A percentile compares a stretch with the other conserved stretches of the same genome.
phyloP scores from a whole-genome alignment of 1,140 invertebrate species.

The Listronotus bonariensis region DNA sequence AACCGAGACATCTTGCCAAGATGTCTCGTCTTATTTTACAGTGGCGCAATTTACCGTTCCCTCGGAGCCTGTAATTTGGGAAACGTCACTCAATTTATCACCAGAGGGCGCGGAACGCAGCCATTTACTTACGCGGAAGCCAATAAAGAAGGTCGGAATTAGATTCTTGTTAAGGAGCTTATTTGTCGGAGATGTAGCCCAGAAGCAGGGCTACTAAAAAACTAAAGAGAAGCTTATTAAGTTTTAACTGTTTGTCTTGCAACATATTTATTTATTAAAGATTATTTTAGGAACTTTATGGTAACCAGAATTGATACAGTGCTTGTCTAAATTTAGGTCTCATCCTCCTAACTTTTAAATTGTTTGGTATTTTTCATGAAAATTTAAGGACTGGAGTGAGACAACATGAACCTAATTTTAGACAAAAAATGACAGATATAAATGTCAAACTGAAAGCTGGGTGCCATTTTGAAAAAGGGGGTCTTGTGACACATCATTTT shows the following conservation, averaged over 20 bases:
- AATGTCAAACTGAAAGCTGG: too few relatives aligned
- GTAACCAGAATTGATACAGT: too few relatives aligned
- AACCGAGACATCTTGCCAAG: too few relatives aligned
- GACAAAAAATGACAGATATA: too few relatives aligned
- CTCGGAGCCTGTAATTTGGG: slow-evolving; percentile 11
- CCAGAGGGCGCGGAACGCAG: slow-evolving; percentile 17
- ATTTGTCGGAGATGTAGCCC: neutral
- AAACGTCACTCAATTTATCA: slow-evolving; percentile 30
- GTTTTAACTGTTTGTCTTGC: neutral
- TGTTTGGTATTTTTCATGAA: too few relatives aligned
- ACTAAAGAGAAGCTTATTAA: neutral
- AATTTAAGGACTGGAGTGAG: too few relatives aligned
- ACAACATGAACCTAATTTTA: too few relatives aligned
- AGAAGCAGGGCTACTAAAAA: neutral
- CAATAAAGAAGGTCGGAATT: slow-evolving; percentile 21
- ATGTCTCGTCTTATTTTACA: neutral
- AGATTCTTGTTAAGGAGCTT: slow-evolving; percentile 26
- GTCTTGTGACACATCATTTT: too few relatives aligned
- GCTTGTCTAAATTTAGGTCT: too few relatives aligned
- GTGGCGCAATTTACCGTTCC: slow-evolving; percentile 16
- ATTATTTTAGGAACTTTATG: too few relatives aligned
- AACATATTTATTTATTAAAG: neutral
- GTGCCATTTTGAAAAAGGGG: too few relatives aligned
- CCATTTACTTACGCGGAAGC: neutral
- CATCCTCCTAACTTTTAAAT: too few relatives aligned